These are phyloP conservation scores for Leptosomus discolor DNA, from an alignment of 2,113 vertebrate species.

Conservation along the genomic window DNA sequence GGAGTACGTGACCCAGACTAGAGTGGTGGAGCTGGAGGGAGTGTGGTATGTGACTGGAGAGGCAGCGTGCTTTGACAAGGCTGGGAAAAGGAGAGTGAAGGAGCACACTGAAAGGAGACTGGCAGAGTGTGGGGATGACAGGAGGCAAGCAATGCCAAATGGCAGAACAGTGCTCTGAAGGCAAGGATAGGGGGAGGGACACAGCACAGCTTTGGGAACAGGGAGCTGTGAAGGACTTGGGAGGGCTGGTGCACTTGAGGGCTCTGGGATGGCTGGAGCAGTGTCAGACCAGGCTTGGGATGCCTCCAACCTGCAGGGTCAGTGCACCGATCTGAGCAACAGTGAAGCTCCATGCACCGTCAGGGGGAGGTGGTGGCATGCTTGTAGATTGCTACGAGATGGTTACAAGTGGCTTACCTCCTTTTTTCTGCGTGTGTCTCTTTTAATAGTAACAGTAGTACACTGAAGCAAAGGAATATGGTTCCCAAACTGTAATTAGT, in stretches of 20 bases:
- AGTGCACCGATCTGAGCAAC: background rate
- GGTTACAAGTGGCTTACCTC: background rate
- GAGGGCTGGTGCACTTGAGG: no score
- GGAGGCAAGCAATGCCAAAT: background rate
- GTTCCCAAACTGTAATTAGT: background rate
- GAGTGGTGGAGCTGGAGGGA: background rate
- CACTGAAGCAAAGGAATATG: background rate
- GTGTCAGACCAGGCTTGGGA: background rate
- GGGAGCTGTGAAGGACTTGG: background rate
- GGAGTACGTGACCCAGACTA: background rate
- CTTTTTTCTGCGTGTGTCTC: background rate
- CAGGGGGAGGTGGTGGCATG: fast-evolving
- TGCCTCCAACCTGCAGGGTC: background rate
- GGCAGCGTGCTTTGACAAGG: fast-evolving
- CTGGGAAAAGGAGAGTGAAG: background rate
- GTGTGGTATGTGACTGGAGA: background rate
- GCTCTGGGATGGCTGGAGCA: background rate
- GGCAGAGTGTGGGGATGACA: background rate
- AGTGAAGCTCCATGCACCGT: fast-evolving
- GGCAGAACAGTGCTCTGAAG: background rate
- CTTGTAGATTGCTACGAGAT: background rate
- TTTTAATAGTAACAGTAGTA: background rate
- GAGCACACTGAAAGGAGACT: background rate
- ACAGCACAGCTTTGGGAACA: background rate
- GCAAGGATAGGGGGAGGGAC: background rate